phyloP scores from a whole-genome alignment of 2,888 invertebrate species.

The Acleris laterana region DNA sequence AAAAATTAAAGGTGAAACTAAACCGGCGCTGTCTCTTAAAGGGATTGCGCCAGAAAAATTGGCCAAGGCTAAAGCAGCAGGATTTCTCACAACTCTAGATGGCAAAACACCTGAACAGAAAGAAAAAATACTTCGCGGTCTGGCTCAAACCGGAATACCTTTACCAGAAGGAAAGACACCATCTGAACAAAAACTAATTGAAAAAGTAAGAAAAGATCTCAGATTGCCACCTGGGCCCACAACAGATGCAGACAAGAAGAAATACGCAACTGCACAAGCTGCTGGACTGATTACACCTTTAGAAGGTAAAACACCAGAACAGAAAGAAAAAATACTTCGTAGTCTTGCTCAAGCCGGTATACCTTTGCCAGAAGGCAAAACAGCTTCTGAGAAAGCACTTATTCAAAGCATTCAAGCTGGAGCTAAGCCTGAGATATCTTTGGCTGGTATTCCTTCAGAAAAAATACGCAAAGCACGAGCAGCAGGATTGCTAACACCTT shows the following conservation, averaged over 20 bases:
- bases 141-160: neutral
- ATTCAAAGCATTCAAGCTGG: neutral
- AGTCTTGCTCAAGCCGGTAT: too few relatives aligned
- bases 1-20: conserved; percentile 1
- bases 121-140: neutral
- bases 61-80: neutral
- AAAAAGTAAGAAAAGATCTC: too few relatives aligned
- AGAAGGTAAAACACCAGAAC: too few relatives aligned
- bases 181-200: too few relatives aligned
- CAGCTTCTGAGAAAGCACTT: too few relatives aligned
- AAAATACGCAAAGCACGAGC: neutral
- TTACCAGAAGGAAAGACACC: too few relatives aligned
- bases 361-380: too few relatives aligned
- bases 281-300: too few relatives aligned
- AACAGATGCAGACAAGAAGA: too few relatives aligned
- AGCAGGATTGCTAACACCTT: neutral
- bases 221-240: too few relatives aligned
- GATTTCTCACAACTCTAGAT: neutral
- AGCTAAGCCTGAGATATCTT: conserved; percentile 2
- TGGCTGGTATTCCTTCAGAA: neutral
- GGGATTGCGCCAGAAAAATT: neutral
- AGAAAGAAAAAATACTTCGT: too few relatives aligned
- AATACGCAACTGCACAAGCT: too few relatives aligned
- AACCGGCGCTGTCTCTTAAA: neutral
- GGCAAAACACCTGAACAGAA: neutral